Evolutionary conservation across 2,797 vertebrate species (phyloP).

Genomic region (Rhincodon typus): DNA sequence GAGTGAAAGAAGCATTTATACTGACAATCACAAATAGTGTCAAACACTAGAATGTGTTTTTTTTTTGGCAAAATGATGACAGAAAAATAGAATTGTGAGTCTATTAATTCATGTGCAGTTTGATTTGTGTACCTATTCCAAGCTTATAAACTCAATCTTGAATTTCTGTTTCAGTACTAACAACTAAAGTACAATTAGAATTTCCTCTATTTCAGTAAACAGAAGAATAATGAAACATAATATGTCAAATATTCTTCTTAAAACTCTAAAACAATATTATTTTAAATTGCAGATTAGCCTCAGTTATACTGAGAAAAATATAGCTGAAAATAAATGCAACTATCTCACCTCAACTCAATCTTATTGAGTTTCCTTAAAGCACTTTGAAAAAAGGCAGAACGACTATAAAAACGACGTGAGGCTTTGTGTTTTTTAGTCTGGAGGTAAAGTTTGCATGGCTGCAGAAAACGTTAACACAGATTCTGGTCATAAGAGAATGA

Average conservation of each 20-base stretch:
- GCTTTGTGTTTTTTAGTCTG: constrained; percentile 65
- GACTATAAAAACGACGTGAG: constrained; percentile 63
- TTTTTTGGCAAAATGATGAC: constrained; percentile 80
- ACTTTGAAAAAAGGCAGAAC: constrained; percentile 59
- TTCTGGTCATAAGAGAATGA: constrained; percentile 55
- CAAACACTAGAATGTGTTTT: constrained; percentile 85
- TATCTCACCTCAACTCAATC: constrained; percentile 64
- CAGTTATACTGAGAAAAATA: constrained; percentile 81
- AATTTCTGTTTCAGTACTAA: constrained; percentile 63
- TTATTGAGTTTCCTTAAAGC: constrained; percentile 58
- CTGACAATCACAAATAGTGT: constrained; percentile 80
- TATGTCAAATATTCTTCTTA: constrained; percentile 59
- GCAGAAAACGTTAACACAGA: constrained; percentile 63
- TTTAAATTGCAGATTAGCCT: constrained; percentile 77
- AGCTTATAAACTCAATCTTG: constrained; percentile 78
- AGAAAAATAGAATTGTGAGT: constrained; percentile 76
- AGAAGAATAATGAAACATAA: constrained; percentile 46
- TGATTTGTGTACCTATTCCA: constrained; percentile 90
- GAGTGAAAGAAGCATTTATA: constrained; percentile 79
- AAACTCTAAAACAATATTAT: constrained; percentile 56
- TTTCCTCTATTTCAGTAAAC: constrained; percentile 61
- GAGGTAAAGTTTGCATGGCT: constrained; percentile 76
- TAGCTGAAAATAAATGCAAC: constrained; percentile 57
- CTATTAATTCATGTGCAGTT: constrained; percentile 70
- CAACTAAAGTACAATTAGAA: constrained; percentile 54